Evolutionary conservation across 2,888 invertebrate genomes (phyloP), one percentile per base, ranked within the genome.

Genomic region (Drosophila sordidula): DNA sequence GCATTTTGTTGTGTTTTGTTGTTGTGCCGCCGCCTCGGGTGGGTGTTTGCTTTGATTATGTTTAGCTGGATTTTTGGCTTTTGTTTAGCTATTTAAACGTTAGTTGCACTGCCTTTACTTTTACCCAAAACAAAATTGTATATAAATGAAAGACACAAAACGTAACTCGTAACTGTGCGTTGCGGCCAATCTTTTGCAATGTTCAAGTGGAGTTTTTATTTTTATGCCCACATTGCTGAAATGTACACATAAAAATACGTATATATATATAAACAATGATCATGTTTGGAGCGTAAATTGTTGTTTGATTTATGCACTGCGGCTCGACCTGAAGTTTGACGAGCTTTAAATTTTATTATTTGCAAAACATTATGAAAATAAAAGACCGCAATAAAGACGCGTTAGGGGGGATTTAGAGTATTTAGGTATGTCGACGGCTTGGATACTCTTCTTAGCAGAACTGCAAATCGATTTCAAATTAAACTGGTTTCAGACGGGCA

Each of bases 171-270:
- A 57, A 63, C 75, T 55, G 47, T 46, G 41, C 41, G 66, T 51
- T 70, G 62, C 65, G 52, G 50, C 79, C 72, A 70, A 77, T 63
- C 78, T 81, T 84, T 87, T 70, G 81, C 85, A 82, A 85, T 84
- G 55, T 39, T 68, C 49, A 64, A 61, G 81, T 64, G 67, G 61
- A 64, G 66, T 65, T 85, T 62, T 49, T 56, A 50, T 67, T 75
- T 87, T 81, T 87, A 74, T 74, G 70, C 82, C 80, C 85, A 82
- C 85, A 85, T 85, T 82, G 83, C 83, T 83, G 88, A 83, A 83
- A 83, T 80, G 65, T 70, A 75, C 59, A 62, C 46, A 25, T 26
- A 26, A 16, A 41, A 8, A 32, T 54, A 67, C 50, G 69, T 45
- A 58, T 25, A 47, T 25, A 70, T 25, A 69, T 52, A 76, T 72